These are phyloP conservation scores for Montipora cactus DNA, from an alignment of 64 coral and sea anemone genomes.

Conservation along the genomic window DNA sequence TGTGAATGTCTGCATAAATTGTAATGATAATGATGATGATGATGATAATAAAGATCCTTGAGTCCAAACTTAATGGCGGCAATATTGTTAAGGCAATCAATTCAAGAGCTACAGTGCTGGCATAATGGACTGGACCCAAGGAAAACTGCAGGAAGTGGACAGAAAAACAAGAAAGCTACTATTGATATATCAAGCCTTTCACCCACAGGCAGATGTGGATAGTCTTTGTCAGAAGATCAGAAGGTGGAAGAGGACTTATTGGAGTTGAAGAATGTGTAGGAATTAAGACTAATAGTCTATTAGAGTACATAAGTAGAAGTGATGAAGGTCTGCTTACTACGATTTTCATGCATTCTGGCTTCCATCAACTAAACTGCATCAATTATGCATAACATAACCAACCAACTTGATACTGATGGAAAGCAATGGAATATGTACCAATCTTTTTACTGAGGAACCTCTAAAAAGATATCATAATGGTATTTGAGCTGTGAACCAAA, in stretches of 20 bases:
- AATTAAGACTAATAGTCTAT: background rate
- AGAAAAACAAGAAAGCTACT: conserved; percentile 29
- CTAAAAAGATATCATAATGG: too few species aligned
- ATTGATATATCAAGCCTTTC: background rate
- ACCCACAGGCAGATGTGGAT: background rate
- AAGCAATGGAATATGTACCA: too few species aligned
- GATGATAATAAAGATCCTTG: background rate
- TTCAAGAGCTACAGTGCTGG: conserved; percentile 20
- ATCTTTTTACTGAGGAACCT: too few species aligned
- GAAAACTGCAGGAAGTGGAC: background rate
- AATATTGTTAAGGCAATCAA: conserved; percentile 20
- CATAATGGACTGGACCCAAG: conserved; percentile 21
- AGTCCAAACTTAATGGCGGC: conserved; percentile 13
- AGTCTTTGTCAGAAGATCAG: background rate
- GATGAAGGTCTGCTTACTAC: too few species aligned
- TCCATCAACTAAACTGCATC: too few species aligned
- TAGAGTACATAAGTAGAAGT: too few species aligned
- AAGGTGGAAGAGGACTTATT: background rate
- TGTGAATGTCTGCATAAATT: too few species aligned
- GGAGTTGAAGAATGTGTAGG: background rate
- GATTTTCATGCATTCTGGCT: too few species aligned
- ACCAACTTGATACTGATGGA: too few species aligned
- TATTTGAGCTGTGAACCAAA: too few species aligned
- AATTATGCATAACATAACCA: too few species aligned
- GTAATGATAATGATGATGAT: too few species aligned